A percentile compares a stretch with the other conserved stretches of the same genome.
Conservation (phyloP, 2,113 vertebrate genomes). For the Nansenia antarctica region DNA sequence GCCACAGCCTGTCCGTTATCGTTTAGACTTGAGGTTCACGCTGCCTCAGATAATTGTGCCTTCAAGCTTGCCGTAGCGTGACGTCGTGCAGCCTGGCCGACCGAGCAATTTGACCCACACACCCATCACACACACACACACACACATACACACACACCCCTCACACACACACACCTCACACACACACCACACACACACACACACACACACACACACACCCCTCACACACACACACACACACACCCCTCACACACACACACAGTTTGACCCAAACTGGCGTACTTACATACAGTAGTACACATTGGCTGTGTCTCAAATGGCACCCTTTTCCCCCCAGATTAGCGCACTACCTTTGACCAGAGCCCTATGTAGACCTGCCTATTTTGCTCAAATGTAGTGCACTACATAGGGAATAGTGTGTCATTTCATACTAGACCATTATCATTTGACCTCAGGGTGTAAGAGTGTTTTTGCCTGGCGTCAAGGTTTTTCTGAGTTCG, state of each 20-base stretch:
- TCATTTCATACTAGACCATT: conserved; percentile 54
- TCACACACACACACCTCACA: too few relatives aligned
- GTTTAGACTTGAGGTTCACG: conserved; percentile 45
- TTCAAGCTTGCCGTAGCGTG: conserved; percentile 67
- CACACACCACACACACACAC: too few relatives aligned
- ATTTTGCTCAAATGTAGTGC: conserved; percentile 33
- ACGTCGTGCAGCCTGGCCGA: conserved; percentile 39
- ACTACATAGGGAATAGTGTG: conserved; percentile 36
- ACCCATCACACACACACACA: too few relatives aligned
- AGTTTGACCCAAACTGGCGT: too few relatives aligned
- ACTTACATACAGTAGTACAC: conserved; percentile 50
- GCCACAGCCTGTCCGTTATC: too few relatives aligned
- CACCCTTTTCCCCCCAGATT: background rate
- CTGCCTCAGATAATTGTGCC: conserved; percentile 74
- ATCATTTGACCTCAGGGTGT: conserved; percentile 77
- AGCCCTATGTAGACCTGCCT: background rate
- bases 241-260: too few relatives aligned
- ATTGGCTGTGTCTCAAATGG: conserved; percentile 29
- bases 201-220: too few relatives aligned
- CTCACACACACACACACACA: too few relatives aligned
- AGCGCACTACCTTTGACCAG: conserved; percentile 35
- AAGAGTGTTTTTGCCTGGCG: conserved; percentile 65
- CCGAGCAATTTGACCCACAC: conserved; percentile 55
- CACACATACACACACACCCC: too few relatives aligned
- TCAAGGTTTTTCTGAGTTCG: conserved; percentile 68